phyloP scores from a whole-genome alignment of 2,113 vertebrate species.

The Pluvianellus socialis region DNA sequence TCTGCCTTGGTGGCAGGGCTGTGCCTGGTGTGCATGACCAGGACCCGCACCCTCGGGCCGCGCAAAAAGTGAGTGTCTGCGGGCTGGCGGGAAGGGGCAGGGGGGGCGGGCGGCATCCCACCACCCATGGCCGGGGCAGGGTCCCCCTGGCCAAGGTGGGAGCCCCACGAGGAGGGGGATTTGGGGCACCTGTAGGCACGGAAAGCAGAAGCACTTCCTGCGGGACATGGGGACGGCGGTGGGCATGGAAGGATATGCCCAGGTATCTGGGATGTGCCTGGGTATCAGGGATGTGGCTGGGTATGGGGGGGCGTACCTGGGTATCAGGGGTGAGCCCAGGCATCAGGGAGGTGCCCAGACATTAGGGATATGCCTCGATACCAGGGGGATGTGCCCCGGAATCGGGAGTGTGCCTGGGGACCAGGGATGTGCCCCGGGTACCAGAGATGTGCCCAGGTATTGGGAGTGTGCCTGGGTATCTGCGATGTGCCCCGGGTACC shows the following conservation, averaged over 20 bases:
- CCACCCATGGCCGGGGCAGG: background rate
- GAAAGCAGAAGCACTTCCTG: background rate
- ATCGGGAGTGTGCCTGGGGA: too few relatives aligned
- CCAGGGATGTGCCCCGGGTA: too few relatives aligned
- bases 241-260: background rate
- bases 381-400: too few relatives aligned
- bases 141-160: background rate
- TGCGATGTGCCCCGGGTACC: background rate
- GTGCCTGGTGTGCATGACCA: constrained; percentile 86
- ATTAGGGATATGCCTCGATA: background rate
- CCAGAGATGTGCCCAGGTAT: too few relatives aligned
- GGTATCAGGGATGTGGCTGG: too few relatives aligned
- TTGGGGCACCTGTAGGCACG: background rate
- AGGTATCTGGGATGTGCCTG: background rate
- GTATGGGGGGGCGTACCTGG: too few relatives aligned
- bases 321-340: background rate
- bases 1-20: constrained; percentile 76
- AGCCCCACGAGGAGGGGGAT: background rate
- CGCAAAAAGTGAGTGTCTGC: constrained; percentile 79
- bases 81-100: fast-evolving
- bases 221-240: background rate
- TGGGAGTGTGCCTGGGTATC: too few relatives aligned
- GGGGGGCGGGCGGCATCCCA: background rate
- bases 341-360: too few relatives aligned
- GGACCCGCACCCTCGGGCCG: constrained; percentile 69